Percentiles rank a stretch among this genome's conserved stretches.
Conservation (phyloP, 2,797 vertebrate genomes). For the Falco concolor region DNA sequence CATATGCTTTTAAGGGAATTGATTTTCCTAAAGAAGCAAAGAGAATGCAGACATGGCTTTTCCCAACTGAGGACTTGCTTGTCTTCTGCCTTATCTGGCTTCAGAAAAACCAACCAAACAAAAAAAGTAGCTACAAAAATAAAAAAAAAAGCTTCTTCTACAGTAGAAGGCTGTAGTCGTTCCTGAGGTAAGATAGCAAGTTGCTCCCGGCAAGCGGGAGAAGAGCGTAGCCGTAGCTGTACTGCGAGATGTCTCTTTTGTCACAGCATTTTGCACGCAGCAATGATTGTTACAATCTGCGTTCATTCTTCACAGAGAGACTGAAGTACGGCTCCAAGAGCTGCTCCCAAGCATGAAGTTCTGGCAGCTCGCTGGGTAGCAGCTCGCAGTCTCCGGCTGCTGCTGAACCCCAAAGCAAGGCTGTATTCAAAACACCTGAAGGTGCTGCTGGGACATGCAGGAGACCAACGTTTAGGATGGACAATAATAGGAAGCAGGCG, state of each 20-base stretch:
- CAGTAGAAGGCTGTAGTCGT: neutral
- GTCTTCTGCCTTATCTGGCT: neutral
- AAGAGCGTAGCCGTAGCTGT: accelerated
- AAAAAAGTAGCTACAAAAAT: neutral
- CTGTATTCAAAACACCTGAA: neutral
- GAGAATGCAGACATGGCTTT: neutral
- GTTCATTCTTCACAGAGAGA: accelerated
- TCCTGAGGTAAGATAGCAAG: neutral
- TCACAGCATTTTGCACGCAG: neutral
- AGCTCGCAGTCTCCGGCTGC: neutral
- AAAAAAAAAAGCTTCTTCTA: no score
- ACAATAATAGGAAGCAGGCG: neutral
- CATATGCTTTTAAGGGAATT: neutral
- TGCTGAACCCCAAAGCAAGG: neutral
- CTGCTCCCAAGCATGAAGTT: neutral
- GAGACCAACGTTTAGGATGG: neutral
- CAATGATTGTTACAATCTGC: neutral
- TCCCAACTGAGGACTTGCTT: neutral
- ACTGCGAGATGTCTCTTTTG: neutral
- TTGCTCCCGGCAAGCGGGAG: neutral
- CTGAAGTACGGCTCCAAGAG: neutral
- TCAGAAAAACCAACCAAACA: neutral
- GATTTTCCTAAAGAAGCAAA: neutral
- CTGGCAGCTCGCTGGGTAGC: neutral
- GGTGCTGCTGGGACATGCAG: neutral